A percentile compares a stretch with the other conserved stretches of the same genome.
Evolutionary conservation across 2,888 invertebrate species (phyloP).

Genomic region (Drosophila pullipes): DNA sequence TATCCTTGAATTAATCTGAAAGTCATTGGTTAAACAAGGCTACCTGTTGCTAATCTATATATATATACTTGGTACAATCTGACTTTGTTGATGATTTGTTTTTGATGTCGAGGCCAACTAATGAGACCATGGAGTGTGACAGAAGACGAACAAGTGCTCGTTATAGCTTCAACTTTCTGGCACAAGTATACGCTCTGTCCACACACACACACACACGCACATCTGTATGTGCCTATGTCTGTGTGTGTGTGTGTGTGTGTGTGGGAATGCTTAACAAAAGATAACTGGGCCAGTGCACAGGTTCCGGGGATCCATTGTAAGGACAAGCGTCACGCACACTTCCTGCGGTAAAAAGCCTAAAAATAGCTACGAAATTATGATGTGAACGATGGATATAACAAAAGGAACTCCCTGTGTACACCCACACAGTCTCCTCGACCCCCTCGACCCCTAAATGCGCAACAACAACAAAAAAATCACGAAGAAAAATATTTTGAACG

Average conservation of each 20-base stretch:
- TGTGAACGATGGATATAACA: constrained; percentile 57
- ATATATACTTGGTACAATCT: background rate
- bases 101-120: constrained; percentile 8
- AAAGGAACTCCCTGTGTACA: constrained; percentile 22
- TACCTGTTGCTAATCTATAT: background rate
- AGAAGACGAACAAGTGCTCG: background rate
- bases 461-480: background rate
- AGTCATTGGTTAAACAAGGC: background rate
- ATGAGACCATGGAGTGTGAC: constrained; percentile 32
- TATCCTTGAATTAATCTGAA: background rate
- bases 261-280: constrained; percentile 41
- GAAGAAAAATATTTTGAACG: constrained; percentile 48
- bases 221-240: constrained; percentile 3
- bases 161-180: constrained; percentile 28
- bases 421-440: background rate
- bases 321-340: constrained; percentile 54
- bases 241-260: constrained; percentile 5
- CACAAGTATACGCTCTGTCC: background rate
- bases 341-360: constrained; percentile 67
- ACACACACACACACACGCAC: background rate
- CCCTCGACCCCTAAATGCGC: background rate
- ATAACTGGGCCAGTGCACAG: constrained; percentile 43
- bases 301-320: constrained; percentile 38
- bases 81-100: background rate
- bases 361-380: constrained; percentile 71